A percentile compares a stretch with the other conserved stretches of the same genome.
Conservation (phyloP, 2,888 invertebrate genomes). For the Drosophila meridionalis region DNA sequence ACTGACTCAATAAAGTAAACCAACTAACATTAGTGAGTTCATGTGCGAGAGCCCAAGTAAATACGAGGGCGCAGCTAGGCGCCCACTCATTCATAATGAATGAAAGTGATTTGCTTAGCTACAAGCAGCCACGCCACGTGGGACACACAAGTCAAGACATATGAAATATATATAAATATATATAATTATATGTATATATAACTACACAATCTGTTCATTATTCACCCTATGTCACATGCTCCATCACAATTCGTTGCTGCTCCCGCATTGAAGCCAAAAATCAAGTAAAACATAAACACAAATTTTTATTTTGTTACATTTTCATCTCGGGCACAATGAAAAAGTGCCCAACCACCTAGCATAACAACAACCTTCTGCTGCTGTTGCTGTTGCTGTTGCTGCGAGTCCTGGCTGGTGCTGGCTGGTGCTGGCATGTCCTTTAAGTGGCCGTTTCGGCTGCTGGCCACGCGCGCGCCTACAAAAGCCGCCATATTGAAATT, state of each 20-base stretch:
- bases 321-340: constrained; percentile 60
- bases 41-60: constrained; percentile 24
- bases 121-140: constrained; percentile 21
- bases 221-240: background rate
- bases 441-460: constrained; percentile 69
- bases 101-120: constrained; percentile 24
- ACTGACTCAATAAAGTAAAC: constrained; percentile 59
- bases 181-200: background rate
- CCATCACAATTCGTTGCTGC: background rate
- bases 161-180: background rate
- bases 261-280: constrained; percentile 6
- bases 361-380: constrained; percentile 13
- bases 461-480: constrained; percentile 61
- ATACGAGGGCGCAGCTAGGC: constrained; percentile 3
- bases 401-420: constrained; percentile 4
- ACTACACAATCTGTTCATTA: background rate
- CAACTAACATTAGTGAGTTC: constrained; percentile 21
- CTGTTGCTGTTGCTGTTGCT: constrained; percentile 4
- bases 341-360: constrained; percentile 29
- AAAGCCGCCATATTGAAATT: constrained; percentile 73
- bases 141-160: background rate
- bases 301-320: constrained; percentile 72
- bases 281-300: constrained; percentile 69
- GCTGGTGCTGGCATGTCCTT: constrained; percentile 50
- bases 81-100: constrained; percentile 49